Evolutionary conservation across 2,113 vertebrate genomes (phyloP).

Genomic region (Microcebus ravelobensis): DNA sequence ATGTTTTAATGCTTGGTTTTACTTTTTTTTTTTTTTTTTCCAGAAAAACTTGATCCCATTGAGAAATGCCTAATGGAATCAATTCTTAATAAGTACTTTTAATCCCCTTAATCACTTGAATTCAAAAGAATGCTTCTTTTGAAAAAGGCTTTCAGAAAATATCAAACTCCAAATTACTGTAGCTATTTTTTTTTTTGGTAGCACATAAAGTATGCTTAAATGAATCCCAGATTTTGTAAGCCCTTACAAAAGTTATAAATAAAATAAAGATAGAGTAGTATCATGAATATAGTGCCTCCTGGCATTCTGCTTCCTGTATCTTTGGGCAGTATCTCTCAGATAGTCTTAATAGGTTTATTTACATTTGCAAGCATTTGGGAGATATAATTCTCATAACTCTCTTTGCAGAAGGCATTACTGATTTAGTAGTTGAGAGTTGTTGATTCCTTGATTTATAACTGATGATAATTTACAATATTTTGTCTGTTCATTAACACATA

Average conservation of each 20-base stretch:
- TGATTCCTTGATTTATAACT: conserved; percentile 8
- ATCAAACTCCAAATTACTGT: not conserved
- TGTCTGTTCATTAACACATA: not conserved
- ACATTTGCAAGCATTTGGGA: not conserved
- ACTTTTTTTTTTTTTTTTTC: not conserved
- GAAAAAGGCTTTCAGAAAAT: not conserved
- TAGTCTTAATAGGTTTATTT: not conserved
- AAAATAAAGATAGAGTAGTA: conserved; percentile 10
- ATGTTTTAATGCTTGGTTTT: conserved; percentile 32
- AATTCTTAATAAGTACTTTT: conserved; percentile 15
- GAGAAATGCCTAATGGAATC: conserved; percentile 35
- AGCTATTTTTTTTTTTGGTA: not conserved
- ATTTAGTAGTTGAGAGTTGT: not conserved
- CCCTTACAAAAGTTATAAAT: not conserved
- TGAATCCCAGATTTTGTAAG: not conserved
- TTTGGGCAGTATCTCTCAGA: not conserved
- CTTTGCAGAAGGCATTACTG: not conserved
- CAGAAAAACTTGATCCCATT: not conserved
- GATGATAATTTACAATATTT: not conserved
- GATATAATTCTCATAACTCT: not conserved
- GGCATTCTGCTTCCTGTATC: not conserved
- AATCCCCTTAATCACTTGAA: conserved; percentile 32
- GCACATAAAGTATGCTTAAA: not conserved
- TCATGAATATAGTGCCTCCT: not conserved
- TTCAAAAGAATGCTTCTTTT: conserved; percentile 33